phyloP scores from a whole-genome alignment of 2,888 invertebrate genomes.

The Sinodicranocentrus sp. region DNA sequence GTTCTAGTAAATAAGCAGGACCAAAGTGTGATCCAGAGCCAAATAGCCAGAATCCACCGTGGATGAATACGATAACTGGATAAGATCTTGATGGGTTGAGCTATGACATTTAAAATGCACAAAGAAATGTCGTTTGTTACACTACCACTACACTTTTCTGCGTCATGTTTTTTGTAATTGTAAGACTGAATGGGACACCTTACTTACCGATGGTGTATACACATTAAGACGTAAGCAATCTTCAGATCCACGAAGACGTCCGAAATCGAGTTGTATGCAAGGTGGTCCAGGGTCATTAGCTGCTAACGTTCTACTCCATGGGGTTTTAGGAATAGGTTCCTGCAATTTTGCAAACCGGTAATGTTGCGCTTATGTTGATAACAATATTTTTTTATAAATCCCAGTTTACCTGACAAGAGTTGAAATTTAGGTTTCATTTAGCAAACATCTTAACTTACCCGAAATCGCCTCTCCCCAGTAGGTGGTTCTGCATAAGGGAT shows the following conservation, averaged over 20 bases:
- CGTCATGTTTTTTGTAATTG: background rate
- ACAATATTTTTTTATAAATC: too few species aligned
- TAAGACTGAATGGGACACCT: background rate
- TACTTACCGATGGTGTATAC: constrained; percentile 24
- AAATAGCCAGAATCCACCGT: constrained; percentile 69
- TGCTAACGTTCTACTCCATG: constrained; percentile 40
- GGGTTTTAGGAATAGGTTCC: constrained; percentile 51
- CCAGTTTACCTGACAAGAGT: too few species aligned
- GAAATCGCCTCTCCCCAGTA: constrained; percentile 55
- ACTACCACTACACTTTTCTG: background rate
- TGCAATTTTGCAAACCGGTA: constrained; percentile 4
- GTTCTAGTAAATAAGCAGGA: constrained; percentile 67
- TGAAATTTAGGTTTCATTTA: too few species aligned
- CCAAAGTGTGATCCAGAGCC: constrained; percentile 63
- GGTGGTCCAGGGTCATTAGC: constrained; percentile 39
- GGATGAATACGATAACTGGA: constrained; percentile 70
- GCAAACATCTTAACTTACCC: too few species aligned
- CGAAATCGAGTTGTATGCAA: constrained; percentile 38
- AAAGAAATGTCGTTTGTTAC: background rate
- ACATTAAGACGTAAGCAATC: constrained; percentile 36
- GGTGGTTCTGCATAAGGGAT: constrained; percentile 70
- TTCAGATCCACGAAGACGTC: constrained; percentile 32
- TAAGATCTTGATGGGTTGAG: background rate
- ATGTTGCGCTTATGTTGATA: background rate
- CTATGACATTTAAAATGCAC: background rate